Evolutionary conservation across 1,140 invertebrate species (phyloP).

Genomic region (Lordiphosa clarofinis): DNA sequence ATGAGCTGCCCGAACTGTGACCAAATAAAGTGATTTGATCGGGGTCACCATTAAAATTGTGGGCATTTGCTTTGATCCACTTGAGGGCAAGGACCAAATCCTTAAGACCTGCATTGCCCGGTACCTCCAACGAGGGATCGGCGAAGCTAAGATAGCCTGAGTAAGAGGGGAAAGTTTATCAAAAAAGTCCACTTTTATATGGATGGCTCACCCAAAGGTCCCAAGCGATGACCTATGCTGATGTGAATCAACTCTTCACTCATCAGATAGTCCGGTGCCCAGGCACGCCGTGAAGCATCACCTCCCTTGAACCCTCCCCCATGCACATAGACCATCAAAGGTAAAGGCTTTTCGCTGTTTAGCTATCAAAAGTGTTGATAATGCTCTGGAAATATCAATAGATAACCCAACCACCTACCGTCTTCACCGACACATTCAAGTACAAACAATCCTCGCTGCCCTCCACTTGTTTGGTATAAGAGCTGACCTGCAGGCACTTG

Average conservation of each 20-base stretch:
- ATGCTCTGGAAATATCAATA: background rate
- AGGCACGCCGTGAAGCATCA: slow-evolving; percentile 59
- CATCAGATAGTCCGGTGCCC: slow-evolving; percentile 82
- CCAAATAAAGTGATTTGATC: slow-evolving; percentile 81
- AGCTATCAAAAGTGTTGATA: slow-evolving; percentile 17
- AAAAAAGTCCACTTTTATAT: background rate
- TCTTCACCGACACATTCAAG: slow-evolving; percentile 79
- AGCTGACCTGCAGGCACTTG: slow-evolving; percentile 54
- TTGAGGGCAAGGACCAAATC: slow-evolving; percentile 81
- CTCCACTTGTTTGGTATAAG: slow-evolving; percentile 37
- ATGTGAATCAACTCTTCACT: slow-evolving; percentile 80
- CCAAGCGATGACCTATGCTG: slow-evolving; percentile 80
- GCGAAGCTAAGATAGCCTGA: slow-evolving; percentile 81
- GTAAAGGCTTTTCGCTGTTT: slow-evolving; percentile 53
- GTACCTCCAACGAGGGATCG: slow-evolving; percentile 82
- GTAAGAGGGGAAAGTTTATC: background rate
- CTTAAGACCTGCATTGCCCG: slow-evolving; percentile 82
- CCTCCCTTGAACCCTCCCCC: slow-evolving; percentile 84
- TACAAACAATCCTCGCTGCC: slow-evolving; percentile 80
- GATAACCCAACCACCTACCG: slow-evolving; percentile 27
- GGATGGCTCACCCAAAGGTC: slow-evolving; percentile 68
- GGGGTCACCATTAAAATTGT: slow-evolving; percentile 83
- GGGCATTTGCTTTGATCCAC: slow-evolving; percentile 83
- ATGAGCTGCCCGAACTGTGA: slow-evolving; percentile 80
- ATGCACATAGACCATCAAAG: slow-evolving; percentile 87